Conservation (phyloP, 2,888 invertebrate genomes). For the Xestia xanthographa region DNA sequence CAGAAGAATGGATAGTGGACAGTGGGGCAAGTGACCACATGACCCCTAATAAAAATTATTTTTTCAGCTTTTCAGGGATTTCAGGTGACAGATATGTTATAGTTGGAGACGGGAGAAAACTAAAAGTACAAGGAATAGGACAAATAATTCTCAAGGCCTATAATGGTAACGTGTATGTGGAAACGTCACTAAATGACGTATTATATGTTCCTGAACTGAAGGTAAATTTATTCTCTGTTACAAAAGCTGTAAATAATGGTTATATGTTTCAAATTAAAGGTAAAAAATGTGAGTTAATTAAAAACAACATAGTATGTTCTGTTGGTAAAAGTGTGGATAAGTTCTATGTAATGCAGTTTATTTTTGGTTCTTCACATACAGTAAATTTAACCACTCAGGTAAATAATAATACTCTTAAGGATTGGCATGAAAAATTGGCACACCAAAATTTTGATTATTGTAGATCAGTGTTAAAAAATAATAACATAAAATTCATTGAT, state of each 20-base stretch:
- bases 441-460: not conserved
- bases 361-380: too few relatives aligned
- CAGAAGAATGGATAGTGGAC: too few relatives aligned
- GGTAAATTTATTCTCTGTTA: not conserved
- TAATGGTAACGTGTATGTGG: too few relatives aligned
- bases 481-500: conserved; percentile 1
- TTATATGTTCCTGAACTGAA: too few relatives aligned
- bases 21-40: too few relatives aligned
- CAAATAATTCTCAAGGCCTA: too few relatives aligned
- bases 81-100: not conserved
- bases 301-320: conserved; percentile 3
- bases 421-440: conserved; percentile 1
- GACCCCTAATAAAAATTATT: too few relatives aligned
- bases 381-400: not conserved
- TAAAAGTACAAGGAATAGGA: too few relatives aligned
- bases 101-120: not conserved
- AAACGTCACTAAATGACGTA: too few relatives aligned
- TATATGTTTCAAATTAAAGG: not conserved
- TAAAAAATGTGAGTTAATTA: not conserved
- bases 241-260: not conserved
- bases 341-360: not conserved
- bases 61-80: not conserved
- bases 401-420: not conserved
- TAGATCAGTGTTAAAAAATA: not conserved
- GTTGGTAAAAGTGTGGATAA: conserved; percentile 5